A percentile compares a stretch with the other conserved stretches of the same genome.
These are phyloP conservation scores for Matsumurasca onukii DNA, from an alignment of 1,140 invertebrate species.

Conservation along the genomic window DNA sequence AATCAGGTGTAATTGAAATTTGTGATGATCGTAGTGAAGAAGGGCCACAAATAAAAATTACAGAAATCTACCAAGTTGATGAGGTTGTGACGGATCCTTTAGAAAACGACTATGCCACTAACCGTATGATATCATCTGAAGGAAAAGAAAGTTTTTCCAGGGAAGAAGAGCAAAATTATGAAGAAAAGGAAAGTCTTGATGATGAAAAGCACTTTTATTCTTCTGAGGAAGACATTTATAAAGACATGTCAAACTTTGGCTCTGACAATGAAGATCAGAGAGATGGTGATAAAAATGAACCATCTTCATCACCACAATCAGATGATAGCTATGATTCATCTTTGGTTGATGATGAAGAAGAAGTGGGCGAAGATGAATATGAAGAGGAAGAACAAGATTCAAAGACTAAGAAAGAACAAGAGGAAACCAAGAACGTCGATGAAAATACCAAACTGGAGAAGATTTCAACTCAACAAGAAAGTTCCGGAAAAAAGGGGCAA, in stretches of 20 bases:
- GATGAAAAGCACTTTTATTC: neutral
- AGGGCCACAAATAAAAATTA: too few species aligned
- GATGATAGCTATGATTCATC: neutral
- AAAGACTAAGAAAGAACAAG: neutral
- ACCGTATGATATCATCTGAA: neutral
- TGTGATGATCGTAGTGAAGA: too few species aligned
- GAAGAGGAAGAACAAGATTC: neutral
- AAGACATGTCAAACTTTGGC: neutral
- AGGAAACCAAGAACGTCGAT: neutral
- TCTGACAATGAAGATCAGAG: neutral
- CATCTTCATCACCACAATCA: neutral
- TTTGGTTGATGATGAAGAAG: neutral
- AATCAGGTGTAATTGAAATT: too few species aligned
- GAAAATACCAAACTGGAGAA: neutral
- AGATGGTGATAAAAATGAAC: neutral
- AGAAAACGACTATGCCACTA: neutral
- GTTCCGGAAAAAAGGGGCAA: neutral
- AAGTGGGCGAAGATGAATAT: neutral
- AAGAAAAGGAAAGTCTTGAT: slow-evolving; percentile 4
- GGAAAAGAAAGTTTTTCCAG: neutral
- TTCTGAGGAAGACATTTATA: slow-evolving; percentile 12
- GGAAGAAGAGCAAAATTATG: slow-evolving; percentile 3
- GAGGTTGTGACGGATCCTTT: too few species aligned
- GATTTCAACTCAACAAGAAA: neutral
- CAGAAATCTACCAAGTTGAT: too few species aligned